Conservation (phyloP, 2,113 vertebrate genomes). For the Hirundichthys speculiger region DNA sequence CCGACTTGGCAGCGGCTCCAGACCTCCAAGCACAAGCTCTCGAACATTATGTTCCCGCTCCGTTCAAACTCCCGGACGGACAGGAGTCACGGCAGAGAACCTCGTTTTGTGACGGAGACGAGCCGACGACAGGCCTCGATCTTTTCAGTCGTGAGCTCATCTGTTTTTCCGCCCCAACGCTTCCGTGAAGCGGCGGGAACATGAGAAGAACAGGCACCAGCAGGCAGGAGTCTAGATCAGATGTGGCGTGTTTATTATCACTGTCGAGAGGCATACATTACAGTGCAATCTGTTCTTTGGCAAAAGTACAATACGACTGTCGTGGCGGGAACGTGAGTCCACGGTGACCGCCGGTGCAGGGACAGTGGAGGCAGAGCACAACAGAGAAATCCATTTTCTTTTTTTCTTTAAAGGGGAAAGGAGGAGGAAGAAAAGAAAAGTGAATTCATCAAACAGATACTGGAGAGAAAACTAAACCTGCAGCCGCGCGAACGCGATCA, state of each 20-base stretch:
- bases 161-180: background rate
- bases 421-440: conserved; percentile 14
- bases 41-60: no score
- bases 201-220: conserved; percentile 36
- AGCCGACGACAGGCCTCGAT: background rate
- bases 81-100: background rate
- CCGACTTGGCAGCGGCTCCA: no score
- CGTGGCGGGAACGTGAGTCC: conserved; percentile 65
- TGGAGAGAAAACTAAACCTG: conserved; percentile 16
- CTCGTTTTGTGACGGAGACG: background rate
- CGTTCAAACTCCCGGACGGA: background rate
- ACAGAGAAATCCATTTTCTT: conserved; percentile 74
- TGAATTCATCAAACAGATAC: conserved; percentile 29
- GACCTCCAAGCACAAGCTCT: no score
- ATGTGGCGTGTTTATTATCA: conserved; percentile 78
- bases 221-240: conserved; percentile 50
- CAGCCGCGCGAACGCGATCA: conserved; percentile 31
- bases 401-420: conserved; percentile 32
- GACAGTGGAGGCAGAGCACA: conserved; percentile 70
- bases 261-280: conserved; percentile 81
- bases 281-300: conserved; percentile 88
- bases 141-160: background rate
- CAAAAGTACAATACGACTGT: conserved; percentile 82
- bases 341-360: conserved; percentile 59
- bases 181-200: background rate